These are phyloP conservation scores for Sinonovacula constricta DNA, from an alignment of 1,140 invertebrate genomes.

Conservation along the genomic window DNA sequence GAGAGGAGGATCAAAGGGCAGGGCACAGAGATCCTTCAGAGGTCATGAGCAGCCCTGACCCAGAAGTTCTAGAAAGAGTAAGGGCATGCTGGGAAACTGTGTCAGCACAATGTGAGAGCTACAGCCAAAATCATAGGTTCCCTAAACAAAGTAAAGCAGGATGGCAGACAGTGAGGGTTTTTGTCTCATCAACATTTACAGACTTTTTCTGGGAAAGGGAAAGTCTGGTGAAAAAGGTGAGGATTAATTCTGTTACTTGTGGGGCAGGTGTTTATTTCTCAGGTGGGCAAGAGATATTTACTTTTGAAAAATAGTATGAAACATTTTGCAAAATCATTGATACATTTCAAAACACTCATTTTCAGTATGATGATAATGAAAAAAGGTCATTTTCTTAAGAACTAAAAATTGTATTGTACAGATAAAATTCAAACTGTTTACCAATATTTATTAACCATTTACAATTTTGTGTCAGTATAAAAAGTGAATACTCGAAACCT, in stretches of 20 bases:
- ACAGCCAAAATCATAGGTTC: neutral
- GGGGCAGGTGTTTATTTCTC: neutral
- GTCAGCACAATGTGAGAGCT: constrained; percentile 8
- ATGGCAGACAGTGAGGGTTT: constrained; percentile 74
- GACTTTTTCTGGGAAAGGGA: constrained; percentile 78
- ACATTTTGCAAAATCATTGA: no score
- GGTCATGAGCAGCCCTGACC: no score
- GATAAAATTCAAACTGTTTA: no score
- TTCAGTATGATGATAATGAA: no score
- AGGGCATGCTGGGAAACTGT: constrained; percentile 27
- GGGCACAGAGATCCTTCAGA: no score
- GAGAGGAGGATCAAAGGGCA: no score
- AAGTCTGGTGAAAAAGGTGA: constrained; percentile 77
- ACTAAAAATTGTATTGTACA: no score
- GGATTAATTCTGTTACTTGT: neutral
- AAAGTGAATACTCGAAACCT: neutral
- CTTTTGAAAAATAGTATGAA: no score
- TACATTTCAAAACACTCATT: no score
- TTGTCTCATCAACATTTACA: constrained; percentile 78
- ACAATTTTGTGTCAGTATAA: neutral
- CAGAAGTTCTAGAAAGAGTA: constrained; percentile 1
- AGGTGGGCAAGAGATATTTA: neutral
- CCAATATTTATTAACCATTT: neutral
- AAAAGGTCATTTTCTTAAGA: no score
- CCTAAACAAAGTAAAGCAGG: neutral